phyloP scores from a whole-genome alignment of 2,113 vertebrate species.

The Myocastor coypus region DNA sequence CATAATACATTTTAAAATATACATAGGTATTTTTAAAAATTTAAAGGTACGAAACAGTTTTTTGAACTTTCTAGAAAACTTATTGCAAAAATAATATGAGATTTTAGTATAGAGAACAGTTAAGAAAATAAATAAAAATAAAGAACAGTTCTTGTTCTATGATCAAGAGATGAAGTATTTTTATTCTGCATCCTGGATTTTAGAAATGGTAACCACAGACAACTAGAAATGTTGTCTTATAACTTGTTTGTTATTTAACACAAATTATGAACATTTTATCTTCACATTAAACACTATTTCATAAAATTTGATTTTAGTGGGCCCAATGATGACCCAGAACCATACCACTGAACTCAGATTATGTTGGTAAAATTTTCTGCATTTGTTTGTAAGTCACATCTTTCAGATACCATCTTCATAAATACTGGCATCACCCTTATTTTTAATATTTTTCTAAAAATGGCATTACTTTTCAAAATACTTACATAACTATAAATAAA shows the following conservation, averaged over 20 bases:
- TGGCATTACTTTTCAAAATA: constrained; percentile 9
- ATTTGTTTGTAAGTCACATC: constrained; percentile 34
- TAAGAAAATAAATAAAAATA: constrained; percentile 48
- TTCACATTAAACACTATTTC: neutral
- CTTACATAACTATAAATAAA: neutral
- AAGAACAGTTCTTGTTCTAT: neutral
- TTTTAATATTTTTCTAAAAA: constrained; percentile 14
- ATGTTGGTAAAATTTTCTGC: neutral
- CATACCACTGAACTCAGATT: neutral
- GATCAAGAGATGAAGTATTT: constrained; percentile 15
- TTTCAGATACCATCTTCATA: neutral
- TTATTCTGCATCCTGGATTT: constrained; percentile 10
- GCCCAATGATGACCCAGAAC: neutral
- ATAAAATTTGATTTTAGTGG: neutral
- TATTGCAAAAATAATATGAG: constrained; percentile 7
- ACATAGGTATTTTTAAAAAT: constrained; percentile 6
- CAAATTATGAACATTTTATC: constrained; percentile 4
- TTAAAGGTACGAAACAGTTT: constrained; percentile 8
- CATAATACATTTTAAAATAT: constrained; percentile 15
- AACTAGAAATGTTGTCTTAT: neutral
- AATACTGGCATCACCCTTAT: neutral
- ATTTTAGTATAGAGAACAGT: neutral
- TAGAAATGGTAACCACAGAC: constrained; percentile 24
- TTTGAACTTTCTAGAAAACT: neutral
- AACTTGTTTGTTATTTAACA: neutral